Evolutionary conservation across 2,888 invertebrate genomes (phyloP).

Genomic region (Cantharis rustica): DNA sequence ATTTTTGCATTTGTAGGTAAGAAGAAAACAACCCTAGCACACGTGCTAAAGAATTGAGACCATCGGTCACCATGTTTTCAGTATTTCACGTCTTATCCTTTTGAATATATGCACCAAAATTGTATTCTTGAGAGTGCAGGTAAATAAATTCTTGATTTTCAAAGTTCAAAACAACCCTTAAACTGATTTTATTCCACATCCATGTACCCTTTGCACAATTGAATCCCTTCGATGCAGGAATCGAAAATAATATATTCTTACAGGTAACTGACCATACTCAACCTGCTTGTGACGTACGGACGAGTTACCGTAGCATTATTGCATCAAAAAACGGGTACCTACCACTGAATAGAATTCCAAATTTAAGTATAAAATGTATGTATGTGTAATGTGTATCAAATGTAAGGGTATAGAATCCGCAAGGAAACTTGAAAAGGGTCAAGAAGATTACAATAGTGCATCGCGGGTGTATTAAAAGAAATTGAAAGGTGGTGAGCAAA

Average conservation of each 20-base stretch:
- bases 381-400: not conserved
- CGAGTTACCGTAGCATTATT: slow-evolving; percentile 22
- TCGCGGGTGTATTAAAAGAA: slow-evolving; percentile 27
- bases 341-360: not conserved
- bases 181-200: not conserved
- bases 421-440: slow-evolving; percentile 25
- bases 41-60: slow-evolving; percentile 13
- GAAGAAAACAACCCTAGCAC: slow-evolving; percentile 2
- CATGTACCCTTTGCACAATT: slow-evolving; percentile 25
- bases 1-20: not conserved
- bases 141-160: slow-evolving; percentile 6
- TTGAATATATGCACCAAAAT: not conserved
- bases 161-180: slow-evolving; percentile 15
- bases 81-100: slow-evolving; percentile 13
- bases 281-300: slow-evolving; percentile 22
- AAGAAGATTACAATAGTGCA: slow-evolving; percentile 25
- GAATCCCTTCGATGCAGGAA: slow-evolving; percentile 12
- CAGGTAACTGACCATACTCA: slow-evolving; percentile 28
- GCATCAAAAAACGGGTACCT: slow-evolving; percentile 23
- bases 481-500: slow-evolving; percentile 32
- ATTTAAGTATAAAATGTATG: not conserved
- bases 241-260: slow-evolving; percentile 7
- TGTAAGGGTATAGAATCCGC: not conserved
- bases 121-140: slow-evolving; percentile 1
- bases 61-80: slow-evolving; percentile 11